These are phyloP conservation scores for Micrasema longulum DNA, from an alignment of 1,140 invertebrate genomes.

Conservation along the genomic window DNA sequence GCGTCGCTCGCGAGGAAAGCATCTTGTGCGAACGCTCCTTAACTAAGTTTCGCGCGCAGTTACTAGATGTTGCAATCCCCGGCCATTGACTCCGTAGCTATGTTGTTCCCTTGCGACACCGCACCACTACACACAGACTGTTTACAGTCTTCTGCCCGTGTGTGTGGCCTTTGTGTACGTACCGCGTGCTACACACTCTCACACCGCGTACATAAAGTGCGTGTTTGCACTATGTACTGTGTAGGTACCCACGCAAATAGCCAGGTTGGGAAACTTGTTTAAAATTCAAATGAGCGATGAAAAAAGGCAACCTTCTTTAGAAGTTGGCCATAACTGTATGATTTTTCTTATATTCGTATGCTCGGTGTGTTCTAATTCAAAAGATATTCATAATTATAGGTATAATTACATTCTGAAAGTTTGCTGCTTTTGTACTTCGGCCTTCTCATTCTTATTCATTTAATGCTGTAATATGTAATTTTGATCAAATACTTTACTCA, in stretches of 20 bases:
- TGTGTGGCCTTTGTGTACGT: too few species aligned
- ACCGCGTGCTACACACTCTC: too few species aligned
- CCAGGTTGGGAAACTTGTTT: conserved; percentile 25
- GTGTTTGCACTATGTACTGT: conserved; percentile 28
- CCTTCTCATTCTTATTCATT: too few species aligned
- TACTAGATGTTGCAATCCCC: conserved; percentile 28
- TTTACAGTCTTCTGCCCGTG: conserved; percentile 4
- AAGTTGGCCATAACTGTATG: conserved; percentile 10
- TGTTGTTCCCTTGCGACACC: conserved; percentile 20
- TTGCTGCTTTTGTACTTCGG: too few species aligned
- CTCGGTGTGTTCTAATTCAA: too few species aligned
- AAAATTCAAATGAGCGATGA: conserved; percentile 12
- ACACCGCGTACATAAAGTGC: background rate
- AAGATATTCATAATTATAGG: too few species aligned
- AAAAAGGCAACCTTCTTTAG: conserved; percentile 6
- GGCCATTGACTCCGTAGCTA: conserved; percentile 35
- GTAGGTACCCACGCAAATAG: conserved; percentile 23
- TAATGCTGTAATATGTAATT: too few species aligned
- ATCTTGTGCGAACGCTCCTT: conserved; percentile 1
- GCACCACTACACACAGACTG: conserved; percentile 14
- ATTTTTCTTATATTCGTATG: conserved; percentile 10
- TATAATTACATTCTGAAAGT: too few species aligned
- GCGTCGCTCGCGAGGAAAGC: background rate
- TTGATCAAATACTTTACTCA: too few species aligned
- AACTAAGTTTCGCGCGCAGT: conserved; percentile 27